Evolutionary conservation across 2,888 invertebrate genomes (phyloP).

Genomic region (Ennomos erosarius): DNA sequence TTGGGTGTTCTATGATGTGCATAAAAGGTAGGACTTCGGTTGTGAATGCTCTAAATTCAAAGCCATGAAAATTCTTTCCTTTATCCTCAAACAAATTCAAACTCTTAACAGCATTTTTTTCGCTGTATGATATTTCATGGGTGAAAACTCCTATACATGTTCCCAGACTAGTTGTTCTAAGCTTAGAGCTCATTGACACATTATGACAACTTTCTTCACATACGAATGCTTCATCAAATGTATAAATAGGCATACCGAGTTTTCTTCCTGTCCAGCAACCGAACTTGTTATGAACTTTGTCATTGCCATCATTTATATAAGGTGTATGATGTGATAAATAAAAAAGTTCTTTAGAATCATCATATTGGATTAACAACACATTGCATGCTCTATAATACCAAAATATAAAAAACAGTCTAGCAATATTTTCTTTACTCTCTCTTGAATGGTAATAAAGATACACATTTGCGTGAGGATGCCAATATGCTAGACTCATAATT

Average conservation of each 20-base stretch:
- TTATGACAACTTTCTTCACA: conserved; percentile 65
- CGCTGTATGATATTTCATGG: conserved; percentile 44
- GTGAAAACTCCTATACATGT: conserved; percentile 67
- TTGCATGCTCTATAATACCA: conserved; percentile 68
- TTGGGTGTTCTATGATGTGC: conserved; percentile 46
- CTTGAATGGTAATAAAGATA: conserved; percentile 55
- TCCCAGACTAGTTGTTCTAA: conserved; percentile 59
- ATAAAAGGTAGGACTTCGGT: conserved; percentile 63
- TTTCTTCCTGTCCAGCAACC: conserved; percentile 66
- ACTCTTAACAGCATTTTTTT: conserved; percentile 33
- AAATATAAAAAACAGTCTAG: conserved; percentile 63
- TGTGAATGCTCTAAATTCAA: conserved; percentile 53
- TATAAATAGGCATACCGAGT: conserved; percentile 55
- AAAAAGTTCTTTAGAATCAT: conserved; percentile 44
- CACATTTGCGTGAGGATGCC: conserved; percentile 66
- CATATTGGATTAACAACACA: conserved; percentile 57
- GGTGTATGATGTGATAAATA: conserved; percentile 59
- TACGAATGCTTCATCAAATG: conserved; percentile 54
- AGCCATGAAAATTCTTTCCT: conserved; percentile 64
- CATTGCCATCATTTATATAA: conserved; percentile 54
- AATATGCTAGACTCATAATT: conserved; percentile 54
- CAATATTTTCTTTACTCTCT: conserved; percentile 44
- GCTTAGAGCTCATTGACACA: conserved; percentile 56
- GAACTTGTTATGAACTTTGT: conserved; percentile 46
- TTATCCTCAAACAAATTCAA: conserved; percentile 62